phyloP scores from a whole-genome alignment of 2,888 invertebrate species.

The Hypselothyrea guttata region DNA sequence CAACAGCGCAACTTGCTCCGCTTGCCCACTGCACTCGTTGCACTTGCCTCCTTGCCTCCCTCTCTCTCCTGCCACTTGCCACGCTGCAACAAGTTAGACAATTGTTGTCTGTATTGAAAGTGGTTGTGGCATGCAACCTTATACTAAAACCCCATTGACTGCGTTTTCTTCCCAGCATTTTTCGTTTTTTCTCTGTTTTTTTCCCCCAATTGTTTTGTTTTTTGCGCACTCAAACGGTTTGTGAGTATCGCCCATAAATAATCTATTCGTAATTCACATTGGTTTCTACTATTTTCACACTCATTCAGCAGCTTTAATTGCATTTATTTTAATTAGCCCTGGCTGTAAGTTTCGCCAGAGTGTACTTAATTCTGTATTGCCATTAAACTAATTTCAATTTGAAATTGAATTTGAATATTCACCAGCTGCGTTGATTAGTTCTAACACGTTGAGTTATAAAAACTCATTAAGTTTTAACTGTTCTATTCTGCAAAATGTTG shows the following conservation, averaged over 20 bases:
- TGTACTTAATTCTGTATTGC: conserved; percentile 34
- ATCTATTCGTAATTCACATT: conserved; percentile 9
- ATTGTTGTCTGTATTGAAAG: not conserved
- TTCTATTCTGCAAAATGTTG: not conserved
- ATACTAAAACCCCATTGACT: not conserved
- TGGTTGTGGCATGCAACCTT: too few species aligned
- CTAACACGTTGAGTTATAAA: too few species aligned
- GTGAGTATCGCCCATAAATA: conserved; percentile 28
- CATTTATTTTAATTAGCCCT: conserved; percentile 38
- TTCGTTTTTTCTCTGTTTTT: conserved; percentile 37
- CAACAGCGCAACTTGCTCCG: conserved; percentile 38
- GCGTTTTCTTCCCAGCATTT: not conserved
- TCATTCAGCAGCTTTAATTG: conserved; percentile 51
- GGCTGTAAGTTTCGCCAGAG: conserved; percentile 7
- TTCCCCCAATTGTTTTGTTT: conserved; percentile 54
- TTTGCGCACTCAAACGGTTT: conserved; percentile 39
- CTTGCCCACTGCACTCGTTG: conserved; percentile 70
- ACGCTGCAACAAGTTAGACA: not conserved
- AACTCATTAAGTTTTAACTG: not conserved
- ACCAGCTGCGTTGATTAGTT: conserved; percentile 13
- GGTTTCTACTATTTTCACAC: conserved; percentile 5
- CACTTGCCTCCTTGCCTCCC: conserved; percentile 34
- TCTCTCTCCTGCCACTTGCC: too few species aligned
- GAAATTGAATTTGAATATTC: conserved; percentile 6
- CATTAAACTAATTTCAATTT: conserved; percentile 17